Evolutionary conservation across 2,797 vertebrate species (phyloP), one percentile per base, ranked within the genome.

Genomic region (Parauchenoglanis ngamensis): DNA sequence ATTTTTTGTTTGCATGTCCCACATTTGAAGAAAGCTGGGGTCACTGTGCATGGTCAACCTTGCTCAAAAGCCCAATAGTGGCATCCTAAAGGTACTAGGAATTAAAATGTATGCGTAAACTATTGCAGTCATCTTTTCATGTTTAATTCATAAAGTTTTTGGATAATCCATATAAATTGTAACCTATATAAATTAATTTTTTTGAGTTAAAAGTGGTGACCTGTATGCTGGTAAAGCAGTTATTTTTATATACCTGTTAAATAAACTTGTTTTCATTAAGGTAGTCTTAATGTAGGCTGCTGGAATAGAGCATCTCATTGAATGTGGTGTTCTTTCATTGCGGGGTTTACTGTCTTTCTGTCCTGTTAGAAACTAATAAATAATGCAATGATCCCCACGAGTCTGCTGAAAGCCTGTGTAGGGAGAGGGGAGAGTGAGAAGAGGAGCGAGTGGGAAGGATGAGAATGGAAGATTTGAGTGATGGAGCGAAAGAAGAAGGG

Each of bases 331-430:
- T 84, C 84, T 90, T 76, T 15, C 57, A 89, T 88, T 90, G 87
- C 90, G 90, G 86, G 56, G 75, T 46, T 61, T 87, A 78, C 84
- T n/a, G 76, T 77, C 88, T 78, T 61, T 57, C 75, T 35, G 54
- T 54, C 72, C 84, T 67, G 76, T 76, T 79, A 90, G 93, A 92
- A 92, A 89, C 88, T 88, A 86, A 90, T 95, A 92, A 95, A 94
- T 95, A 92, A 95, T 95, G 91, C 93, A 95, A 89, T 56, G 79
- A 63, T 59, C 59, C 79, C 87, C 77, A 46, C 17, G 52, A 76
- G 92, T 92, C 89, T 92, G 85, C 86, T 88, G 84, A 90, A 89
- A 84, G 85, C 78, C 13, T 52, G 56, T 44, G 59, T 31, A 88
- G 85, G 84, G 46, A 78, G 61, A 40, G 88, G 83, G 35, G 63